phyloP scores from a whole-genome alignment of 1,140 invertebrate species.

The Portunus trituberculatus region DNA sequence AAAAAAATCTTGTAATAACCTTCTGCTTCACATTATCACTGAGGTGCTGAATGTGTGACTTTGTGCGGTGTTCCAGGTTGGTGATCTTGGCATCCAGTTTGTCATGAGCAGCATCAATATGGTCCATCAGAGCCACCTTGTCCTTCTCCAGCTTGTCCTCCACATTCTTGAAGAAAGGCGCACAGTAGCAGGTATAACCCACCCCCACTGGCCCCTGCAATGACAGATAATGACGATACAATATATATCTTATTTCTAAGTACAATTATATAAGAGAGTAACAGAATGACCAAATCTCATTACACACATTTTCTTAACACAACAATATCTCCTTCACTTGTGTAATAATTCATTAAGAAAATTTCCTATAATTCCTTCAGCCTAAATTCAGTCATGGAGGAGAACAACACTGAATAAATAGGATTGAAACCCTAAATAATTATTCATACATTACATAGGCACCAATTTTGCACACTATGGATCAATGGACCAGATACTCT shows the following conservation, averaged over 20 bases:
- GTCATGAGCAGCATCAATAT: constrained; percentile 90
- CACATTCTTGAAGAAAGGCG: constrained; percentile 91
- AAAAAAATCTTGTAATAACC: not conserved
- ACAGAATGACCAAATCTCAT: too few species aligned
- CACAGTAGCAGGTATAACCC: constrained; percentile 91
- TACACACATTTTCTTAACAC: too few species aligned
- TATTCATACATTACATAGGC: too few species aligned
- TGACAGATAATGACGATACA: constrained; percentile 48
- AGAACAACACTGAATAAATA: too few species aligned
- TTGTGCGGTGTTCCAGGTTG: constrained; percentile 88
- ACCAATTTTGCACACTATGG: too few species aligned
- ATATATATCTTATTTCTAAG: constrained; percentile 38
- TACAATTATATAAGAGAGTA: too few species aligned
- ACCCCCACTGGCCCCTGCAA: constrained; percentile 91
- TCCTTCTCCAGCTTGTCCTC: constrained; percentile 92
- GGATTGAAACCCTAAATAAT: too few species aligned
- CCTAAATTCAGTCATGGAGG: too few species aligned
- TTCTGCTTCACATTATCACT: constrained; percentile 77
- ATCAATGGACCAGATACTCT: too few species aligned
- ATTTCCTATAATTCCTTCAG: too few species aligned
- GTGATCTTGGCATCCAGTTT: constrained; percentile 89
- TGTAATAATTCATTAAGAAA: too few species aligned
- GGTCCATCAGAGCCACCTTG: constrained; percentile 91
- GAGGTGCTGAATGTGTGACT: constrained; percentile 88
- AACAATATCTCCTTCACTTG: too few species aligned